Conservation (phyloP, 2,113 vertebrate genomes). For the Phaethon lepturus region DNA sequence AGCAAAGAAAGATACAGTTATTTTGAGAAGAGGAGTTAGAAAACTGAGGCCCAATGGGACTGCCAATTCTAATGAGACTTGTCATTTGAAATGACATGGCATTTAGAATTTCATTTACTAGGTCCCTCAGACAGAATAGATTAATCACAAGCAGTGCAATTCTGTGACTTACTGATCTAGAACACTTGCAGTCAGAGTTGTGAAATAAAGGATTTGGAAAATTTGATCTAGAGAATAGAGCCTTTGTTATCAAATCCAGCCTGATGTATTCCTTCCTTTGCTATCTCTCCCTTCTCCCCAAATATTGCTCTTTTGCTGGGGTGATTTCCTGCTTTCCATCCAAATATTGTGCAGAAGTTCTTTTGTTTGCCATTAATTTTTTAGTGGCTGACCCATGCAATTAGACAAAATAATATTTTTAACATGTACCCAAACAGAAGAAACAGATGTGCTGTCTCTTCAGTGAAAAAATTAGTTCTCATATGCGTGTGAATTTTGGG, state of each 20-base stretch:
- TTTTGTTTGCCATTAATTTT: not conserved
- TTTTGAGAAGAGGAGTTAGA: not conserved
- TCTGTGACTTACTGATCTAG: not conserved
- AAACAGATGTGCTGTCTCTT: not conserved
- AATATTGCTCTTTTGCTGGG: not conserved
- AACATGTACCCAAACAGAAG: not conserved
- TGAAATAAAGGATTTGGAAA: not conserved
- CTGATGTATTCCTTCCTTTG: not conserved
- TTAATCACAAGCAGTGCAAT: not conserved
- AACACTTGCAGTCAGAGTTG: not conserved
- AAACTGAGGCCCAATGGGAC: not conserved
- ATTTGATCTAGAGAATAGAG: not conserved
- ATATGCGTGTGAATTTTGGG: not conserved
- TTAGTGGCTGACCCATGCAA: not conserved
- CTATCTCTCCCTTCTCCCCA: not conserved
- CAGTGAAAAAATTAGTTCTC: not conserved
- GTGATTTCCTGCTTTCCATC: not conserved
- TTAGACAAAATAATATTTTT: not conserved
- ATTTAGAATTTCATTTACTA: not conserved
- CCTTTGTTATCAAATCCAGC: not conserved
- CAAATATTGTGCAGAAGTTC: not conserved
- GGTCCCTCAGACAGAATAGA: not conserved
- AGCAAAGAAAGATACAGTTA: not conserved
- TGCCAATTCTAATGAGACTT: not conserved
- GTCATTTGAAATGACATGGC: not conserved